Percentiles rank a stretch among this genome's conserved stretches.
phyloP scores from a whole-genome alignment of 2,888 invertebrate genomes.

The Aplocera efformata region DNA sequence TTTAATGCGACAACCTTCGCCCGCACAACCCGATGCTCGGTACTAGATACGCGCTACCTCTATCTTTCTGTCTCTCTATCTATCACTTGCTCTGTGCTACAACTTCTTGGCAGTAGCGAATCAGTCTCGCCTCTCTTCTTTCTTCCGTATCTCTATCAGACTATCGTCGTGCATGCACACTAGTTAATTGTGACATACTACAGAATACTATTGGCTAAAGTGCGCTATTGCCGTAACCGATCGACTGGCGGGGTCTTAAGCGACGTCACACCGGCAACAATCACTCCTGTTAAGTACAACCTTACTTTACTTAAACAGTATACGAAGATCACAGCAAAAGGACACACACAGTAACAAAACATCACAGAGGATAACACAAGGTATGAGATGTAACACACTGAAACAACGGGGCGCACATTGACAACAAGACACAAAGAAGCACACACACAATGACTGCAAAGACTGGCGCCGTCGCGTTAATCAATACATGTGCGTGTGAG shows the following conservation, averaged over 20 bases:
- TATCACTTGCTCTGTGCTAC: conserved; percentile 75
- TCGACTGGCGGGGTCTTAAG: conserved; percentile 58
- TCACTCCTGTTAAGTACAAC: conserved; percentile 55
- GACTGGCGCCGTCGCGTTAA: conserved; percentile 74
- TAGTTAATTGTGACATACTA: conserved; percentile 77
- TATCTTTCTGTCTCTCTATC: conserved; percentile 74
- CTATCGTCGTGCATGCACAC: conserved; percentile 79
- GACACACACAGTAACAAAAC: conserved; percentile 67
- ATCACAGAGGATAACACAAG: conserved; percentile 73
- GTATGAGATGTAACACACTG: conserved; percentile 62
- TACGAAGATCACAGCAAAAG: conserved; percentile 61
- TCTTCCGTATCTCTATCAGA: conserved; percentile 75
- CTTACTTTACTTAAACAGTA: conserved; percentile 49
- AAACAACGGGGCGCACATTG: conserved; percentile 55
- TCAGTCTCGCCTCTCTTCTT: conserved; percentile 72
- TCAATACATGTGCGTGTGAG: conserved; percentile 87
- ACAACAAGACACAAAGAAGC: conserved; percentile 59
- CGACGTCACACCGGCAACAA: conserved; percentile 57
- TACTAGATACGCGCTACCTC: conserved; percentile 72
- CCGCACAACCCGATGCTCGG: conserved; percentile 70
- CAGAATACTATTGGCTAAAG: conserved; percentile 71
- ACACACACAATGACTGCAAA: conserved; percentile 63
- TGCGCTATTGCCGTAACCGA: conserved; percentile 68
- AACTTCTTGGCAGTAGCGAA: conserved; percentile 74
- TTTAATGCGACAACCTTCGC: conserved; percentile 62